A percentile compares a stretch with the other conserved stretches of the same genome.
phyloP scores from a whole-genome alignment of 2,888 invertebrate species.

The Vanessa cardui region DNA sequence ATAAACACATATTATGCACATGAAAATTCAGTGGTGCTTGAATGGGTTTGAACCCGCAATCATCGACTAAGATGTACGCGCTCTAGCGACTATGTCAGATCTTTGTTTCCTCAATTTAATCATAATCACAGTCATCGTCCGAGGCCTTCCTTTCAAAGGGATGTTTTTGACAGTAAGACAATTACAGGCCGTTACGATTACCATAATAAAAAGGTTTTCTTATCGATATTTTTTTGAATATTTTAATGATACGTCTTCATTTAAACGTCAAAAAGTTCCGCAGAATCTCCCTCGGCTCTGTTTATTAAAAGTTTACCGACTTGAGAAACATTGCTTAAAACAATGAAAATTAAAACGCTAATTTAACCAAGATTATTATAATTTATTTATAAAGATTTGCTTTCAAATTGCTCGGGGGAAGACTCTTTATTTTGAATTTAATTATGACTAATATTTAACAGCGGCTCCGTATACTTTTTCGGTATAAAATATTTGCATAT shows the following conservation, averaged over 20 bases:
- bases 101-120: no score
- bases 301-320: conserved; percentile 73
- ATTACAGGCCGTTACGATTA: not conserved
- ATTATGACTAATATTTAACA: no score
- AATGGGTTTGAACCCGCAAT: no score
- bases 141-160: no score
- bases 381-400: conserved; percentile 48
- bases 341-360: conserved; percentile 65
- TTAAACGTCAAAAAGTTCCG: conserved; percentile 46
- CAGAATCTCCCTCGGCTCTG: conserved; percentile 63
- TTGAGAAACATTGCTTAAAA: conserved; percentile 60
- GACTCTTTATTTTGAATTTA: conserved; percentile 14
- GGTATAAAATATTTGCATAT: no score
- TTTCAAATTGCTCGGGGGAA: conserved; percentile 32
- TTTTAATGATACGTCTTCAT: conserved; percentile 31
- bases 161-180: no score
- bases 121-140: no score
- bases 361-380: conserved; percentile 63
- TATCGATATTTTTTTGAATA: conserved; percentile 5
- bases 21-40: no score
- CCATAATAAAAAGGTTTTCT: not conserved
- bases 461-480: no score
- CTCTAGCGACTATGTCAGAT: no score
- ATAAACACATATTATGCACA: no score
- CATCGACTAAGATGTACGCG: no score